Base-by-base conservation (phyloP, 2,888 invertebrate species). In the Conops quadrifasciatus region DNA sequence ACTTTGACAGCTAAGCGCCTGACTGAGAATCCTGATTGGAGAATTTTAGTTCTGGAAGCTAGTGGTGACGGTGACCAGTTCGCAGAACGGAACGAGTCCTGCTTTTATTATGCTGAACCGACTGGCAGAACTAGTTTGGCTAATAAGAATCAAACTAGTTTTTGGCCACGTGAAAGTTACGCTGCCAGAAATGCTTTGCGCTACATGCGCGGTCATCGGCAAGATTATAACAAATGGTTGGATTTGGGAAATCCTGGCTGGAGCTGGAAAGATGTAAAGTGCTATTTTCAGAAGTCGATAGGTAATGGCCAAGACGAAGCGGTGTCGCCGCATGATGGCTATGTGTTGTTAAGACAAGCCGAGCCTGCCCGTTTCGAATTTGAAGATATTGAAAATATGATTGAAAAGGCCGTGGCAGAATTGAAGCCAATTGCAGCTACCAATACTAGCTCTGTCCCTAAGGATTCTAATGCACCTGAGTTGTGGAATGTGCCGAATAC, bases 261-360 rank as follows among this genome's bases (percentile, higher is more conserved):
- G 92, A 86, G 91, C 1, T 94, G 89, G 84, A 89, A 93, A 51
- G 91, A 92, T 75, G 89, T 94, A 0, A 83, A 94, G 49, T 90
- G 91, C 0, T 94, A 94, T 82, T 94, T 94, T 81, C 91, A 90
- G 81, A 94, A 94, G 82, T 93, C 93, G 0, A 87, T 73, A 43
- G n/a, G n/a, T n/a, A 58, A 19, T 36, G 5, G 9, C 2, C 73
- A 72, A 19, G 71, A 56, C 15, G 75, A 72, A n/a, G n/a, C 28
- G 72, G 75, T 47, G 28, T 45, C 11, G 76, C 74, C 5, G 65
- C 76, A 13, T 15, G 51, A 65, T 56, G 78, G 78, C 1, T 87
- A 86, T 26, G 75, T 89, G 30, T 82, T 83, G 13, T 79, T 90
- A 0, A 85, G 87, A 75, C 36, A 77, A 66, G 84, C 81, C 73